Evolutionary conservation across 2,888 invertebrate species (phyloP), one percentile per base, ranked within the genome.

Genomic region (Bedellia somnulentella): DNA sequence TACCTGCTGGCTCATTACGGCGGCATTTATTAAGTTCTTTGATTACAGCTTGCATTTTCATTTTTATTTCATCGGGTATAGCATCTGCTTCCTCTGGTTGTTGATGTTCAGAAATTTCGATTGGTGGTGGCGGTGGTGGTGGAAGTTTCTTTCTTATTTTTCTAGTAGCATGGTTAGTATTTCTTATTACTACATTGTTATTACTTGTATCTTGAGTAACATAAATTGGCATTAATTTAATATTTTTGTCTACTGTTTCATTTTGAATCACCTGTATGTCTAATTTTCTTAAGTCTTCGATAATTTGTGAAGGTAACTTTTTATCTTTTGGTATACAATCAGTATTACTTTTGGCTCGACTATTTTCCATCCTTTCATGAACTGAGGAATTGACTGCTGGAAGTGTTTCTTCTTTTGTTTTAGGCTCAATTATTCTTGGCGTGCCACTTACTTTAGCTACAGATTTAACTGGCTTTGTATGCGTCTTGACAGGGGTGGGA

Each of bases 1-100:
- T 27, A 37, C 54, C 51, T 24, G 47, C 50, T 6, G 66, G 52
- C 34, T 73, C 71, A n/a, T 49, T 46, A 37, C 62, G 56, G 32
- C 54, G 52, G 40, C 75, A 75, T 42, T 62, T 56, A 37, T 63
- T 66, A 3, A 82, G 52, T 48, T 81, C 81, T 26, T 73, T 68
- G 34, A 82, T 81, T 14, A 82, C 81, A 6, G 81, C 81, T 43
- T 80, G 76, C 81, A 82, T 82, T 46, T 80, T 80, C 27, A 73
- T 62, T 49, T 80, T 80, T 0, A 80, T 71, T 45, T 80, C 75
- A 26, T 68, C 70, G 23, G 75, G 70, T 33, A 80, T 67, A 29
- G 68, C 59, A 38, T 52, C 55, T 22, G 50, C 46, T 31, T 63
- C 59, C 15, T 24, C 37, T 4, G 29, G 12, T 13, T 29, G 18